Evolutionary conservation across 1,140 invertebrate species (phyloP).

Genomic region (Bradynema listronoti): DNA sequence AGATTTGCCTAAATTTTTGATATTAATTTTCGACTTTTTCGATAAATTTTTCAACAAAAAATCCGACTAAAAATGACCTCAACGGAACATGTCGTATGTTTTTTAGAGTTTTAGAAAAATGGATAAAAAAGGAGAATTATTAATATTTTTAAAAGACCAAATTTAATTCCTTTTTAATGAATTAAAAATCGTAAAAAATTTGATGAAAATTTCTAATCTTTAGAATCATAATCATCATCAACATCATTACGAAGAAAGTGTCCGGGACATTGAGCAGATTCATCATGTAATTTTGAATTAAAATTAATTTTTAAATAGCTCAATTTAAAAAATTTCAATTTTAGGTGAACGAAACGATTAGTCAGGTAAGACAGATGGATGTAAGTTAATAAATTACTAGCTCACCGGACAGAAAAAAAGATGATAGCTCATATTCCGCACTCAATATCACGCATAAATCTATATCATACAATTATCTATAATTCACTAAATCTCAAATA

Average conservation of each 20-base stretch:
- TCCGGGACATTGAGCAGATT: slow-evolving; percentile 33
- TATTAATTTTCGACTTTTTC: no score
- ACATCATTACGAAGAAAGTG: slow-evolving; percentile 23
- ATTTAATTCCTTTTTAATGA: no score
- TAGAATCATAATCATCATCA: no score
- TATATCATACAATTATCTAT: neutral
- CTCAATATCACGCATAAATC: neutral
- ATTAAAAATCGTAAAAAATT: no score
- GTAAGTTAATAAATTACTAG: neutral
- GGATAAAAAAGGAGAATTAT: no score
- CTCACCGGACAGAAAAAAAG: neutral
- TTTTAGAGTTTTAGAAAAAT: no score
- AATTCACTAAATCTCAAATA: neutral
- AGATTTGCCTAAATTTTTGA: no score
- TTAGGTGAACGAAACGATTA: slow-evolving; percentile 28
- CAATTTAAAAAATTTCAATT: neutral
- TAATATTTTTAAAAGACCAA: no score
- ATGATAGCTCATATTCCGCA: neutral
- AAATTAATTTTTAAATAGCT: neutral
- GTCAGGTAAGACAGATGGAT: slow-evolving; percentile 15
- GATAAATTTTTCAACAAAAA: no score
- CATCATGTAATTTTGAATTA: slow-evolving; percentile 25
- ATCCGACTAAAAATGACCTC: no score
- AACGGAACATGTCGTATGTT: no score
- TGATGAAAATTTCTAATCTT: no score